These are phyloP conservation scores for Lophotis ruficrista DNA, from an alignment of 2,113 vertebrate genomes.

Conservation along the genomic window DNA sequence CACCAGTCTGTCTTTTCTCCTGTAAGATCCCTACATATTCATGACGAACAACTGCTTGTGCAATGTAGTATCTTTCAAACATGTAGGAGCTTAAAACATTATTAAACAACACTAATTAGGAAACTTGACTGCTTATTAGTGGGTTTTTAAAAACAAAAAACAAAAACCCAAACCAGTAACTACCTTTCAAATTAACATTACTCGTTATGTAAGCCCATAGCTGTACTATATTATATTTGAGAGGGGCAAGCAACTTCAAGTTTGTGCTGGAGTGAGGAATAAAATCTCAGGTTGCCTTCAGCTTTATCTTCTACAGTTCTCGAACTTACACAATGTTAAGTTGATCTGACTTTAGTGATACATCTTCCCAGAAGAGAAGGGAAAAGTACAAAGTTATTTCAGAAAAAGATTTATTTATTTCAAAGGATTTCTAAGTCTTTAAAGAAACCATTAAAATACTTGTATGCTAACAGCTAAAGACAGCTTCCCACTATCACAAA, in stretches of 20 bases:
- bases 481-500: neutral
- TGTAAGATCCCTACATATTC: neutral
- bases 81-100: neutral
- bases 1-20: neutral
- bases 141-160: too few relatives aligned
- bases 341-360: neutral
- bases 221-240: neutral
- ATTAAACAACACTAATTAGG: neutral
- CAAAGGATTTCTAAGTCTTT: neutral
- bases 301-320: neutral
- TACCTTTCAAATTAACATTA: neutral
- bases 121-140: neutral
- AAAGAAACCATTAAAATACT: neutral
- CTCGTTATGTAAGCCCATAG: neutral
- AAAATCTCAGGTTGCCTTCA: neutral
- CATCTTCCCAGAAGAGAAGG: neutral
- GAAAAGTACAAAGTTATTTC: neutral
- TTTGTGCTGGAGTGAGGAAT: neutral
- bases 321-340: neutral
- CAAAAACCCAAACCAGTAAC: neutral
- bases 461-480: neutral
- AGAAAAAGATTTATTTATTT: neutral
- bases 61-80: neutral
- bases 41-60: neutral
- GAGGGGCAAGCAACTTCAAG: neutral